These are phyloP conservation scores for Branchipolynoe longqiensis DNA, from an alignment of 2,888 invertebrate genomes.

Conservation along the genomic window DNA sequence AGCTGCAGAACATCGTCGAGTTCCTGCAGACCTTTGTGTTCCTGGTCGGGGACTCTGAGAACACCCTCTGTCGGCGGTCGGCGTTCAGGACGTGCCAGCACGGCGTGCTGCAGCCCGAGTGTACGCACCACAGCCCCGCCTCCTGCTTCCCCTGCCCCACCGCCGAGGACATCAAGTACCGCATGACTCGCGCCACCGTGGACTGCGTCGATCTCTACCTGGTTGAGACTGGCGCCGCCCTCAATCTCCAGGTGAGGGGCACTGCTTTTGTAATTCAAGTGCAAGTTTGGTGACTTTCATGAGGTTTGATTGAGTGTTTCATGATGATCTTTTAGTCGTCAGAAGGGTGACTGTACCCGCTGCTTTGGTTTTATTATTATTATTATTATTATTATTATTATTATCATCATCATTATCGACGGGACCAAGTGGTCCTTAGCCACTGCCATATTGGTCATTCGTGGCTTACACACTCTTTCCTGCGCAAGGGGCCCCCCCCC, in stretches of 20 bases:
- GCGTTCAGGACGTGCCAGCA: constrained; percentile 81
- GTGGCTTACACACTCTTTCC: no score
- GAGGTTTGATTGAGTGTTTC: no score
- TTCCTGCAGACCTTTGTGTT: constrained; percentile 94
- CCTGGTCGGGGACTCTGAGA: constrained; percentile 93
- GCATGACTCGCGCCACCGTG: constrained; percentile 88
- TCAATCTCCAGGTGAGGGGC: constrained; percentile 89
- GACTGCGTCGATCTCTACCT: constrained; percentile 90
- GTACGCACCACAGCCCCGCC: constrained; percentile 80
- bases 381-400: no score
- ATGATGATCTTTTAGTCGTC: no score
- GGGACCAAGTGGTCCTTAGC: no score
- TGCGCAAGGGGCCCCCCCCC: no score
- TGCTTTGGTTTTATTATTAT: no score
- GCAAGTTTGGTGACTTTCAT: no score
- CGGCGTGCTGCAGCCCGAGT: constrained; percentile 85
- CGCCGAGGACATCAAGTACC: constrained; percentile 93
- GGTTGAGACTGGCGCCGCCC: constrained; percentile 92
- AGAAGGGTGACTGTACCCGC: no score
- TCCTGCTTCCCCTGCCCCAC: constrained; percentile 89
- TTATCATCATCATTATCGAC: no score
- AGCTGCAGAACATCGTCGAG: constrained; percentile 91
- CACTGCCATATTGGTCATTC: no score
- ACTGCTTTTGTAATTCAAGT: no score
- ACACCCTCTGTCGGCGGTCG: constrained; percentile 92